Evolutionary conservation across 2,888 invertebrate species (phyloP).

Genomic region (Pseudanteris insignis): DNA sequence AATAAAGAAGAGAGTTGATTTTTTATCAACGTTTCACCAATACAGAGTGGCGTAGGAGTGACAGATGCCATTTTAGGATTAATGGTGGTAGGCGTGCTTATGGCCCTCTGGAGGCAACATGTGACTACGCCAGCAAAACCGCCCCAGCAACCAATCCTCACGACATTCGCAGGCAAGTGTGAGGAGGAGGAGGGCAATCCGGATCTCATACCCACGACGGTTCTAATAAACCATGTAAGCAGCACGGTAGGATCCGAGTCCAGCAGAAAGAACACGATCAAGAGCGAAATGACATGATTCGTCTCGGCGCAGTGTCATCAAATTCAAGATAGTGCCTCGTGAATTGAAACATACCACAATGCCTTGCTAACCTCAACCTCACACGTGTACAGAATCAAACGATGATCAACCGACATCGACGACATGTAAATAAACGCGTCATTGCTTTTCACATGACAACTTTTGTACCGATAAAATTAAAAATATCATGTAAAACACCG

Average conservation of each 20-base stretch:
- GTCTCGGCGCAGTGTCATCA: constrained; percentile 31
- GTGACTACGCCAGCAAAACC: constrained; percentile 58
- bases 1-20: constrained; percentile 61
- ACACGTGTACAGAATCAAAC: constrained; percentile 41
- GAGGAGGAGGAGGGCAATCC: constrained; percentile 64
- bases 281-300: constrained; percentile 43
- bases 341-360: constrained; percentile 47
- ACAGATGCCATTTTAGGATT: constrained; percentile 63
- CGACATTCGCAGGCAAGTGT: constrained; percentile 51
- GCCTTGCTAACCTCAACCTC: constrained; percentile 44
- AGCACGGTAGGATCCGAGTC: constrained; percentile 49
- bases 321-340: constrained; percentile 46
- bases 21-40: constrained; percentile 64
- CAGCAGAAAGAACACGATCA: constrained; percentile 40
- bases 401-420: constrained; percentile 30
- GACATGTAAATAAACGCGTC: constrained; percentile 29
- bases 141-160: constrained; percentile 52
- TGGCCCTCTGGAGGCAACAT: constrained; percentile 64
- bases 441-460: constrained; percentile 1
- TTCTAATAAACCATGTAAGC: constrained; percentile 59
- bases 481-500: no score
- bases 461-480: constrained; percentile 16
- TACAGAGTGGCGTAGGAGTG: constrained; percentile 63
- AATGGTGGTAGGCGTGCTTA: constrained; percentile 63
- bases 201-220: constrained; percentile 64